phyloP scores from a whole-genome alignment of 1,140 invertebrate genomes.

The Dendrolimus punctatus region DNA sequence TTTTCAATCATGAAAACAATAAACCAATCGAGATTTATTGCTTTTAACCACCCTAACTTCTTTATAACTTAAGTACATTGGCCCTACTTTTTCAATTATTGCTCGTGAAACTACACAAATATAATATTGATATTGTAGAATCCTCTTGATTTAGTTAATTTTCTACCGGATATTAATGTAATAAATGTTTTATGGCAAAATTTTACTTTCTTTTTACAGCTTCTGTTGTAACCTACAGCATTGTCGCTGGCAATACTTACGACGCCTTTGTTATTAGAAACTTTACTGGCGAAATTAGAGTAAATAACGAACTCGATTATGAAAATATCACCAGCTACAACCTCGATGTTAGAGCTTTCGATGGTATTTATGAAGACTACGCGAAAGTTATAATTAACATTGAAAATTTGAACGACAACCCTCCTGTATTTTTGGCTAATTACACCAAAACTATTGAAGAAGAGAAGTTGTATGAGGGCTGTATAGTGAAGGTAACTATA shows the following conservation, averaged over 20 bases:
- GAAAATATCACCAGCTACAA: constrained; percentile 86
- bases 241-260: constrained; percentile 83
- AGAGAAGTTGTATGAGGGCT: constrained; percentile 75
- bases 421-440: constrained; percentile 81
- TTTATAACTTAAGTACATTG: no score
- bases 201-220: constrained; percentile 56
- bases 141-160: no score
- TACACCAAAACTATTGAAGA: constrained; percentile 81
- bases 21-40: no score
- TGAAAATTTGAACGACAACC: constrained; percentile 88
- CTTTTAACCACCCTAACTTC: no score
- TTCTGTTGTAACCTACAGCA: constrained; percentile 85
- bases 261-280: constrained; percentile 85
- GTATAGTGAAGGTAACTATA: constrained; percentile 73
- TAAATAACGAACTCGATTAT: constrained; percentile 84
- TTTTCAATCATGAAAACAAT: no score
- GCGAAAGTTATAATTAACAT: constrained; percentile 85
- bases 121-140: no score
- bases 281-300: constrained; percentile 85
- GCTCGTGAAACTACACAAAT: no score
- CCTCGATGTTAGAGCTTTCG: constrained; percentile 83
- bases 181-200: neutral
- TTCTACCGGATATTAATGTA: no score
- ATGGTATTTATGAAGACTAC: constrained; percentile 83
- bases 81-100: no score